Percentiles rank a stretch among this genome's conserved stretches.
These are phyloP conservation scores for Isotomurus palustris DNA, from an alignment of 2,888 invertebrate genomes.

Conservation along the genomic window DNA sequence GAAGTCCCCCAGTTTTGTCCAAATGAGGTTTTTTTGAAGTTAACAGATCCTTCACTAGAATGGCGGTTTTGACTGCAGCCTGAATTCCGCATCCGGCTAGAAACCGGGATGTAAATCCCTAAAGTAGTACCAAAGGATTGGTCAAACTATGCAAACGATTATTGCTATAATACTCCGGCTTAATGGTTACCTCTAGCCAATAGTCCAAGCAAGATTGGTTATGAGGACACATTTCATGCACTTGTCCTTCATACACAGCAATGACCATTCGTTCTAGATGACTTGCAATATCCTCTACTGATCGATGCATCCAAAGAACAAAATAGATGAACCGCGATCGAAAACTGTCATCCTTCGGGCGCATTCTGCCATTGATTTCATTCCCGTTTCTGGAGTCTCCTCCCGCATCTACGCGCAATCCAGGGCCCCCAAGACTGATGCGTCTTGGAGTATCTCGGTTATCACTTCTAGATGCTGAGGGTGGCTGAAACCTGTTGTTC, in stretches of 20 bases:
- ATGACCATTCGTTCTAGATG: slow-evolving; percentile 44
- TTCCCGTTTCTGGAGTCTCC: slow-evolving; percentile 21
- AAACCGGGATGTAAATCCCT: slow-evolving; percentile 44
- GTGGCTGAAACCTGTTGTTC: not conserved
- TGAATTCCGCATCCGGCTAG: slow-evolving; percentile 42
- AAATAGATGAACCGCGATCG: slow-evolving; percentile 40
- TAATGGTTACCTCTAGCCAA: slow-evolving; percentile 37
- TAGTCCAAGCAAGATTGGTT: slow-evolving; percentile 44
- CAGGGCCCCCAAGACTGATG: slow-evolving; percentile 1
- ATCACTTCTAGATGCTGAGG: not conserved
- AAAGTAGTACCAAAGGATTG: not conserved
- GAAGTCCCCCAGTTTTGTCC: slow-evolving; percentile 19
- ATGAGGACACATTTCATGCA: slow-evolving; percentile 44
- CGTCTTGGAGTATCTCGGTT: not conserved
- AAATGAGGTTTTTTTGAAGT: slow-evolving; percentile 12
- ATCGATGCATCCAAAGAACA: slow-evolving; percentile 44
- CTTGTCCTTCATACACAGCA: slow-evolving; percentile 43
- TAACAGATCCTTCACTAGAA: slow-evolving; percentile 21
- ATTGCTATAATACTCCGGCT: not conserved
- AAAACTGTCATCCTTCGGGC: slow-evolving; percentile 40
- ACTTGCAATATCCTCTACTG: slow-evolving; percentile 44
- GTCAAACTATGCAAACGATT: not conserved
- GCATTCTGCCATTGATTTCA: slow-evolving; percentile 18
- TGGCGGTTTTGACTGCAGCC: slow-evolving; percentile 30
- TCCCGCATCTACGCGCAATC: slow-evolving; percentile 8